Conservation (phyloP, 2,113 vertebrate species). For the Leuciscus idus region DNA sequence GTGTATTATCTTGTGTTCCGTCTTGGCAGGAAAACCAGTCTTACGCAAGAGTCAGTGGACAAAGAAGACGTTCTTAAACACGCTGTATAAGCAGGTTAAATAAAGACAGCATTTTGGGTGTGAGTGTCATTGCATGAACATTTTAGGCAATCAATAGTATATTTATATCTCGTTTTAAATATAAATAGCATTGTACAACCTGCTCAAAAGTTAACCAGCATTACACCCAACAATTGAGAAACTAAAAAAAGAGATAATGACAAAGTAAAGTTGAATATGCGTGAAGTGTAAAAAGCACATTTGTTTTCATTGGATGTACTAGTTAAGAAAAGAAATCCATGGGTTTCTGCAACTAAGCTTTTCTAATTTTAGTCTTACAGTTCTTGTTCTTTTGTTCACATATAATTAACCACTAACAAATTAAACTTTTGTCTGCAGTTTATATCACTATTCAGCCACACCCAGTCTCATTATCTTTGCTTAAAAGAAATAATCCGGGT, state of each 20-base stretch:
- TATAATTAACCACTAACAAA: background rate
- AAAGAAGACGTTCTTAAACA: background rate
- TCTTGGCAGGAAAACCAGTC: too few relatives aligned
- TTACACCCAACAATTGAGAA: background rate
- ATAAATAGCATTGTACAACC: background rate
- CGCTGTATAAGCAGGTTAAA: background rate
- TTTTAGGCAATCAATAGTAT: background rate
- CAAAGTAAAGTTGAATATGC: background rate
- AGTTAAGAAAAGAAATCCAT: background rate
- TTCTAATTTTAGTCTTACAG: background rate
- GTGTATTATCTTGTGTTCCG: too few relatives aligned
- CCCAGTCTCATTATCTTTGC: background rate
- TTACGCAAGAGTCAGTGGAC: too few relatives aligned
- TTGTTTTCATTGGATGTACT: background rate
- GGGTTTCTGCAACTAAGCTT: background rate
- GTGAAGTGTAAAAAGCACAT: background rate
- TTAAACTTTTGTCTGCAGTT: background rate
- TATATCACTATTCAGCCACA: background rate
- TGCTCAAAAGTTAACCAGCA: background rate
- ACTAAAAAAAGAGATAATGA: background rate
- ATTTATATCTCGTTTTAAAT: background rate
- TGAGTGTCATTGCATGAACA: background rate
- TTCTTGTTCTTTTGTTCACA: background rate
- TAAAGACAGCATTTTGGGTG: background rate
- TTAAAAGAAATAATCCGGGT: background rate